Base-by-base conservation (phyloP, 2,888 invertebrate species). In the Agrochola litura region DNA sequence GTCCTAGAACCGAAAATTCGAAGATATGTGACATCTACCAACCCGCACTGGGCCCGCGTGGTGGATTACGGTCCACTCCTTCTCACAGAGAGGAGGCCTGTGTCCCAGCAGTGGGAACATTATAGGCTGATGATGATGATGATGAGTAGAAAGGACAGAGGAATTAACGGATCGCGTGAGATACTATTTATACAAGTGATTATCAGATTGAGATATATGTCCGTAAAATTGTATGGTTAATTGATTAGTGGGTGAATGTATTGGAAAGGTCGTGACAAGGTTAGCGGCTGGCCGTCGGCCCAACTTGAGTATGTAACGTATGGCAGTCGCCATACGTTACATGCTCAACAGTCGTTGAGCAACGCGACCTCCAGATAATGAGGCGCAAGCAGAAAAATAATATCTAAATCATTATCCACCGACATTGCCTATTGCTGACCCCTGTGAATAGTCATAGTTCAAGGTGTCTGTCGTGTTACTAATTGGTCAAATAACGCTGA, bases 251-350 rank as follows among this genome's bases (percentile, higher is more conserved):
- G 83, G 92, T 92, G 93, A 93, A 92, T 91, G 92, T 92, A 90
- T 91, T 91, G 88, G 90, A 92, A 93, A 94, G 94, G 93, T 92
- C 90, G 88, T 71, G 84, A 78, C 92, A 93, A 93, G 94, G 93
- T 91, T 89, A 72, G 79, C 69, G 74, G 77, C 86, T 81, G 78
- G 70, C 73, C 74, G 76, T 71, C 68, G 68, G 73, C 66, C 75
- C 30, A 71, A 64, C 72, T 81, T 41, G 67, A 49, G 14, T 41
- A 70, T 58, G 46, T 83, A 65, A 41, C 37, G n/a, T 63, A 72
- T 71, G 54, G 16, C 54, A n/a, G n/a, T n/a, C n/a, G n/a, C n/a
- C n/a, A n/a, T n/a, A n/a, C n/a, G n/a, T n/a, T n/a, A n/a, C n/a
- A n/a, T n/a, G n/a, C n/a, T n/a, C n/a, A n/a, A n/a, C n/a, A n/a